These are phyloP conservation scores for Anoplopoma fimbria DNA, from an alignment of 2,113 vertebrate species.

Conservation along the genomic window DNA sequence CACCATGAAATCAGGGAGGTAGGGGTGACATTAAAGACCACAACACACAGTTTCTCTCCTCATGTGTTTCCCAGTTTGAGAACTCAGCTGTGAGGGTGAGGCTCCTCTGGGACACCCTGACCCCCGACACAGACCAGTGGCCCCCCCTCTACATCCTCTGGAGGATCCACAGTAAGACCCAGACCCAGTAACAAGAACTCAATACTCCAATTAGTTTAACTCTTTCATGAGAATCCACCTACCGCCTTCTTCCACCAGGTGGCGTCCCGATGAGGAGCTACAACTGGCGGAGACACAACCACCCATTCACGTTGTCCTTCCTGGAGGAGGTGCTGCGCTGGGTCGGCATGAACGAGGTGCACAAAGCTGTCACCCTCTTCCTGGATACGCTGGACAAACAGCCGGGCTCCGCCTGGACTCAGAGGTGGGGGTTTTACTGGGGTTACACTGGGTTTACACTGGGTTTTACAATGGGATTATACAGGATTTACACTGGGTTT, in stretches of 20 bases:
- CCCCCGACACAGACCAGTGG: slow-evolving; percentile 87
- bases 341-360: slow-evolving; percentile 91
- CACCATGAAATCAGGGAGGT: neutral
- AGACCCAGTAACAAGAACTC: neutral
- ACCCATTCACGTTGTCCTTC: slow-evolving; percentile 88
- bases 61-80: slow-evolving; percentile 61
- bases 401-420: slow-evolving; percentile 67
- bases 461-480: neutral
- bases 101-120: slow-evolving; percentile 92
- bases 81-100: slow-evolving; percentile 80
- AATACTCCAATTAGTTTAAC: neutral
- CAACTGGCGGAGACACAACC: slow-evolving; percentile 84
- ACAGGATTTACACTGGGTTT: neutral
- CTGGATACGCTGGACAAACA: slow-evolving; percentile 85
- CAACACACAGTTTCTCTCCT: neutral
- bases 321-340: slow-evolving; percentile 90
- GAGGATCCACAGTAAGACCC: slow-evolving; percentile 91
- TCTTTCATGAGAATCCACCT: neutral
- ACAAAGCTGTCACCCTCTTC: slow-evolving; percentile 90
- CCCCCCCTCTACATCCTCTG: slow-evolving; percentile 93
- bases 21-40: neutral
- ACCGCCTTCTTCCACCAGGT: slow-evolving; percentile 56
- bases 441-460: neutral
- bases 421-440: slow-evolving; percentile 70
- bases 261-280: slow-evolving; percentile 80